Evolutionary conservation across 2,888 invertebrate species (phyloP), one percentile per base, ranked within the genome.

Genomic region (Ectemnius cavifrons): DNA sequence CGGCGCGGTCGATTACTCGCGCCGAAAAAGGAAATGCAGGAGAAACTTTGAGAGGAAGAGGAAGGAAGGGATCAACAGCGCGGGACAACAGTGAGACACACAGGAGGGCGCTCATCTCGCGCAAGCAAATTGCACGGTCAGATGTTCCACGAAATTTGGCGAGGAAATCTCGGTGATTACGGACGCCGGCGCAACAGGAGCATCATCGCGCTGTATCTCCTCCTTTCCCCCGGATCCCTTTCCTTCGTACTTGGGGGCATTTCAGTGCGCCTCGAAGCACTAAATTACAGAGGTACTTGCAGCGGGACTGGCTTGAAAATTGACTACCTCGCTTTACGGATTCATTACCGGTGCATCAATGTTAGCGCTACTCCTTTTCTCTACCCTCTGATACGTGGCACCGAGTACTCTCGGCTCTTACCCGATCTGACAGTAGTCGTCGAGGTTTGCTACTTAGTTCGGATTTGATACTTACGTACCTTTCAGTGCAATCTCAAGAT

Each of bases 141-240:
- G 89, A 88, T 89, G 87, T 86, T 89, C 87, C 87, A 83, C 85
- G 86, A 89, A 89, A 89, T 89, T 37, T 37, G 86, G 86, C 76
- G 83, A 84, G 83, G 87, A 82, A 88, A 89, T 88, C 85, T 88
- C 83, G 84, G 85, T 89, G 85, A 89, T 89, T 89, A 89, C 61
- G 71, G 11, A 37, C 37, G 37, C 37, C 37, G 37, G 37, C 37
- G 37, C 37, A 37, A 52, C n/a, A 52, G 52, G 52, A 52, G 52
- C 52, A 16, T 14, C 14, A 52, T 52, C 52, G 52, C 52, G 52
- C 52, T 11, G 14, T 52, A 52, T 52, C 14, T 52, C 14, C 52
- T 16, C 4, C 52, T 14, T 8, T 14, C n/a, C 18, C 18, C 49
- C 59, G 62, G 49, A 59, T 45, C 73, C 73, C 23, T 69, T 84